Conservation (phyloP, 2,113 vertebrate species). For the Anas platyrhynchos region DNA sequence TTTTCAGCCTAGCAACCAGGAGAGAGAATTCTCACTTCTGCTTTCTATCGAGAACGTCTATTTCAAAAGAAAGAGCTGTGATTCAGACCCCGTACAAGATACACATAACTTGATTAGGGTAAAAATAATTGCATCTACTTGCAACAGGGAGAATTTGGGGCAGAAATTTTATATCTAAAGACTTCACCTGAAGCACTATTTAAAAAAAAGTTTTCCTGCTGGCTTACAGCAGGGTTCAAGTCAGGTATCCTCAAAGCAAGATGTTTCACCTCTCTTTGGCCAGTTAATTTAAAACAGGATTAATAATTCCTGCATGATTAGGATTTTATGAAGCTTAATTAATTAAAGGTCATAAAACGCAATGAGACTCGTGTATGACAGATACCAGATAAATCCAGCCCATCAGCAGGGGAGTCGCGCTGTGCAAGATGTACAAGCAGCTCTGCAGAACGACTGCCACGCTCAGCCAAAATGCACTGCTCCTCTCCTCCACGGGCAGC, state of each 20-base stretch:
- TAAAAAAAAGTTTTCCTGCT: background rate
- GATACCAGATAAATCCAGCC: conserved; percentile 15
- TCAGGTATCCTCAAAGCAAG: conserved; percentile 13
- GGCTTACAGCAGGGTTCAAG: conserved; percentile 22
- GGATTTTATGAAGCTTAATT: conserved; percentile 70
- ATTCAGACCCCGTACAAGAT: background rate
- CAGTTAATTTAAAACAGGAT: conserved; percentile 68
- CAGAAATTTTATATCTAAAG: background rate
- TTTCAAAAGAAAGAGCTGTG: background rate
- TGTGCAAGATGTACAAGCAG: background rate
- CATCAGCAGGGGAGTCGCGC: background rate
- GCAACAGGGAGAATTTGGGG: rapidly evolving
- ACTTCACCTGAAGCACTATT: background rate
- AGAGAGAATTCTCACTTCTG: conserved; percentile 33
- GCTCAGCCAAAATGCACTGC: rapidly evolving
- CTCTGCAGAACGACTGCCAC: background rate
- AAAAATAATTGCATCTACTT: background rate
- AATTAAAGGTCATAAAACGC: conserved; percentile 65
- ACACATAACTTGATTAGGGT: rapidly evolving
- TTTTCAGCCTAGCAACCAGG: background rate
- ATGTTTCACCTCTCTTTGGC: conserved; percentile 50
- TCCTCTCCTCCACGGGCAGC: too few relatives aligned
- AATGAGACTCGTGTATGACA: conserved; percentile 3
- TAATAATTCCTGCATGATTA: conserved; percentile 65
- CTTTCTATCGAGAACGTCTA: background rate